Evolutionary conservation across 2,113 vertebrate species (phyloP), one percentile per base, ranked within the genome.

Genomic region (Hydropotes inermis): DNA sequence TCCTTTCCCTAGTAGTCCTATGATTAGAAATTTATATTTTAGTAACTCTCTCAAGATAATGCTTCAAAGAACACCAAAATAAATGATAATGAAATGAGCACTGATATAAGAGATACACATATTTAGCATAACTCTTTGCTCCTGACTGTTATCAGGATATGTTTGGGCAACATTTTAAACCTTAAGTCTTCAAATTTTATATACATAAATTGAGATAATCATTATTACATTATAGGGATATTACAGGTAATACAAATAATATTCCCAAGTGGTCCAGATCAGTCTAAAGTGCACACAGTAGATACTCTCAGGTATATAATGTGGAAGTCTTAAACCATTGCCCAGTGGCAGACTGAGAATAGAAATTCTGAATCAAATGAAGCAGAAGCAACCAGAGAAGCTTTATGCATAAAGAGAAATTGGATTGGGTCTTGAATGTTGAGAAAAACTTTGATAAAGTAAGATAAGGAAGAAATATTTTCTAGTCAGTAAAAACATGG

Each of bases 21-120:
- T 60, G 55, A 90, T 39, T 33, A 58, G 54, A 52, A 90, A 93
- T 85, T 95, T 78, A 54, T 54, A 86, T 96, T 96, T 97, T 60
- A 78, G 64, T 85, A 30, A 92, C 16, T 14, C 92, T 30, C 43
- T 87, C 27, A 47, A 81, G n/a, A 50, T 90, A 58, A 88, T 81
- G 25, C 30, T 95, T 93, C 79, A 88, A 91, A 93, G 78, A 89
- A 79, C 33, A 27, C 19, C 12, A 3, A 86, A 93, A 95, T 89
- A 87, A 89, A 90, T 45, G 33, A 67, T 70, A 78, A 93, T 92
- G 21, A 83, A 87, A 70, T 93, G 45, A 92, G 11, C 1, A 67
- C 14, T 89, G 9, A 60, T 91, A 64, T 79, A 93, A 58, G 39
- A 95, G 11, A 3, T 25, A 78, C 16, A 83, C 3, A 10, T 84